Evolutionary conservation across 2,113 vertebrate genomes (phyloP).

Genomic region (Caretta caretta): DNA sequence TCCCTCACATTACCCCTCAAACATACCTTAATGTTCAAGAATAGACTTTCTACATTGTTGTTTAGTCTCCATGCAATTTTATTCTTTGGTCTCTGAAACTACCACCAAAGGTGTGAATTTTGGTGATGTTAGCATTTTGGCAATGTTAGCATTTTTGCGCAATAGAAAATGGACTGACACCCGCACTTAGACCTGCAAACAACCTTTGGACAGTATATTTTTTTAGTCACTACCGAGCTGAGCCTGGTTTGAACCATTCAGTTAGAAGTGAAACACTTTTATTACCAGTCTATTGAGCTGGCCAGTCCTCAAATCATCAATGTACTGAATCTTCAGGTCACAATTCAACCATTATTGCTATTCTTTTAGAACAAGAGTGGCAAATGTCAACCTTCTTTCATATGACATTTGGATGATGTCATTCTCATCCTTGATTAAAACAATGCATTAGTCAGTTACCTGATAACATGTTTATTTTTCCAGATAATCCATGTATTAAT

Average conservation of each 20-base stretch:
- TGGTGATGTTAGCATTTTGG: not conserved
- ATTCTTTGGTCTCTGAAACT: not conserved
- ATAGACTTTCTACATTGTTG: not conserved
- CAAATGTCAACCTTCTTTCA: not conserved
- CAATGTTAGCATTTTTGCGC: not conserved
- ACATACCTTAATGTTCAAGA: not conserved
- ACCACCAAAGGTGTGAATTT: not conserved
- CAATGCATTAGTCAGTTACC: conserved; percentile 31
- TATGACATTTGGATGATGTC: not conserved
- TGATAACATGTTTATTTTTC: conserved; percentile 14
- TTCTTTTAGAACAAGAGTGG: not conserved
- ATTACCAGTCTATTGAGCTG: not conserved
- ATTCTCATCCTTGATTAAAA: not conserved
- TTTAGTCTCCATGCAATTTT: not conserved
- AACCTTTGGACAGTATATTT: not conserved
- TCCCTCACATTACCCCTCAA: not conserved
- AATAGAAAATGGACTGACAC: not conserved
- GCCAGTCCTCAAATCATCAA: not conserved
- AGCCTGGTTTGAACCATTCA: not conserved
- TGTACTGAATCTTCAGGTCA: not conserved
- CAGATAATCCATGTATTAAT: conserved; percentile 7
- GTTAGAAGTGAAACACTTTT: not conserved
- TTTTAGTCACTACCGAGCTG: not conserved
- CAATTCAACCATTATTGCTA: not conserved
- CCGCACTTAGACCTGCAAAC: not conserved